These are phyloP conservation scores for Palaemon carinicauda DNA, from an alignment of 1,140 invertebrate genomes.

Conservation along the genomic window DNA sequence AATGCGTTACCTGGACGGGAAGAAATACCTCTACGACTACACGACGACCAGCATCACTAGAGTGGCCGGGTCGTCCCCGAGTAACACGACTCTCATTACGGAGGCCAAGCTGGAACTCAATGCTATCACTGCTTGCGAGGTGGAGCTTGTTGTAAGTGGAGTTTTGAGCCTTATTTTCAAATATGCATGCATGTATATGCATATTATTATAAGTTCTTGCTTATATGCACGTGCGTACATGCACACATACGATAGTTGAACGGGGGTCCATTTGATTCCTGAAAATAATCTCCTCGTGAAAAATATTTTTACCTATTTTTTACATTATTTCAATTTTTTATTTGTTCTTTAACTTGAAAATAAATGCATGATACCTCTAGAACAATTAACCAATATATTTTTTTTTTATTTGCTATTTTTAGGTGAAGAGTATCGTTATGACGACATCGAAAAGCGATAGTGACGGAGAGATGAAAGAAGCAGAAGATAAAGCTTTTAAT, in stretches of 20 bases:
- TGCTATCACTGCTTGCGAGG: slow-evolving; percentile 44
- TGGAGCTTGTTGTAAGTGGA: slow-evolving; percentile 34
- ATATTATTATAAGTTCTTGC: too few relatives aligned
- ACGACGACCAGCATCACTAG: slow-evolving; percentile 10
- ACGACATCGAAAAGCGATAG: slow-evolving; percentile 26
- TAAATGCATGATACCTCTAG: too few relatives aligned
- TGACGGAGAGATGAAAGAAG: background rate
- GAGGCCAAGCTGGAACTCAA: slow-evolving; percentile 18
- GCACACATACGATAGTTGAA: too few relatives aligned
- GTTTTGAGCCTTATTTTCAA: too few relatives aligned
- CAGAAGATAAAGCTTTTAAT: slow-evolving; percentile 19
- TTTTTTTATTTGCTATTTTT: background rate
- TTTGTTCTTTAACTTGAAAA: too few relatives aligned
- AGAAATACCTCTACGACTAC: slow-evolving; percentile 38
- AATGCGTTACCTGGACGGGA: slow-evolving; percentile 19
- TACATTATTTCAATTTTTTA: too few relatives aligned
- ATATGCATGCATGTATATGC: too few relatives aligned
- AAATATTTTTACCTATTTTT: too few relatives aligned
- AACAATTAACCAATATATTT: too few relatives aligned
- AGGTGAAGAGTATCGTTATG: slow-evolving; percentile 14
- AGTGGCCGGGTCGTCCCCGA: slow-evolving; percentile 23
- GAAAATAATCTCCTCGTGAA: too few relatives aligned
- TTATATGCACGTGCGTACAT: too few relatives aligned
- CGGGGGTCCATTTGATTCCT: too few relatives aligned
- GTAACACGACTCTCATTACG: slow-evolving; percentile 14